Evolutionary conservation across 2,888 invertebrate genomes (phyloP), one percentile per base, ranked within the genome.

Genomic region (Barypeithes pellucidus): DNA sequence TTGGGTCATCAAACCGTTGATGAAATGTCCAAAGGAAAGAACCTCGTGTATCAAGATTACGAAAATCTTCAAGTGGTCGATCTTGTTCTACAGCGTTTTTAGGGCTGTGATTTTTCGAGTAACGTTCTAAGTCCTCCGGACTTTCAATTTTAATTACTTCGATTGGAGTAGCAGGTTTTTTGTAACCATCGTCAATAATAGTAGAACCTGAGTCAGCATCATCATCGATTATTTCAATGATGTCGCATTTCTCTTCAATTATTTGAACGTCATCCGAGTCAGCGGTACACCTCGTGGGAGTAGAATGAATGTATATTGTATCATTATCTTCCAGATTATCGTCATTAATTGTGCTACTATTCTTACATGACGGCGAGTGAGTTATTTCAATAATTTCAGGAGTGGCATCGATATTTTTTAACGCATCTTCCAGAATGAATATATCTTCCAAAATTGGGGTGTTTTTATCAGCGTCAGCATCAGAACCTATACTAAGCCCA

Each of bases 111-210:
- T 45, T 43, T 43, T 14, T 14, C 12, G 33, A 33, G 5, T 16
- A 4, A 1, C 18, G 20, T 45, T 43, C 43, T 1, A 8, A 20
- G 4, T 39, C 12, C 0, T 60, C 24, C 3, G 60, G 41, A n/a
- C 60, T 41, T 60, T 60, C 60, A 24, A 60, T 60, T 60, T 60
- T 60, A 24, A 60, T 60, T 14, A 60, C 1, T 12, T 59, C 59
- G 1, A 14, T 7, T 16, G 14, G 16, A 36, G 14, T 11, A 20
- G 18, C 2, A 0, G 60, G 7, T 43, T 24, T 20, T 22, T 12
- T 24, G 29, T n/a, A 3, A 3, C 7, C 39, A 29, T 43, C 14
- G 2, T 16, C 24, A 29, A 16, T 22, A 24, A 12, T 3, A n/a
- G 16, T 33, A 20, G n/a, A 22, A 18, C 24, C 16, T n/a, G 18